Evolutionary conservation across 2,797 vertebrate species (phyloP), one percentile per base, ranked within the genome.

Genomic region (Coracias cyanogaster): DNA sequence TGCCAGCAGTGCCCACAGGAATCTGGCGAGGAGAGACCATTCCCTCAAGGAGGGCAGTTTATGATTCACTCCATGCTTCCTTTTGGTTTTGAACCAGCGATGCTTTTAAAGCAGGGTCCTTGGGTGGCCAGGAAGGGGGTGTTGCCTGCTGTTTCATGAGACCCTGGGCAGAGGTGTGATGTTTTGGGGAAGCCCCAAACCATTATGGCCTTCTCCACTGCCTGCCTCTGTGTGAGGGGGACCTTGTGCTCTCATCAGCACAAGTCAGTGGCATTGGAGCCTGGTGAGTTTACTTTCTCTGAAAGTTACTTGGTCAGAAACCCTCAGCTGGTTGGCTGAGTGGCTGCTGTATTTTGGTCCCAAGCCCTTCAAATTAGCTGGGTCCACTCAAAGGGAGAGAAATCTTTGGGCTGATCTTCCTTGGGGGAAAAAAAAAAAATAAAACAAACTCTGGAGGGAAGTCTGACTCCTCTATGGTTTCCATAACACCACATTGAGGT

Each of bases 381-480:
- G n/a, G 28, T 9, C 51, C 18, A 11, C 55, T 87, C 29, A 28
- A 74, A 73, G 31, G 24, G 29, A 86, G 52, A 86, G 73, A 85
- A 89, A 46, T 82, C 45, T 77, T 48, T 6, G 33, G 21, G 19
- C 73, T 46, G 1, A 2, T 84, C 83, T 84, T 93, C 64, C 55
- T 64, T 74, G n/a, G 74, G 74, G 71, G 71, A 58, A 58, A 58
- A 46, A 46, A 46, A 48, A 48, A 48, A 81, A 58, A 58, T 33
- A 46, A 46, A 46, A 48, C 22, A 48, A 81, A 31, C 37, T 94
- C 70, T 77, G 51, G 41, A 71, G 93, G 92, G 91, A 93, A 87
- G 49, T 70, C 84, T 93, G 90, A 90, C 83, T 94, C 52, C 67
- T 90, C 52, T 90, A 81, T 80, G 88, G 90, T 95, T 96, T 95